Evolutionary conservation across 2,888 invertebrate species (phyloP), one percentile per base, ranked within the genome.

Genomic region (Epinotia nisella): DNA sequence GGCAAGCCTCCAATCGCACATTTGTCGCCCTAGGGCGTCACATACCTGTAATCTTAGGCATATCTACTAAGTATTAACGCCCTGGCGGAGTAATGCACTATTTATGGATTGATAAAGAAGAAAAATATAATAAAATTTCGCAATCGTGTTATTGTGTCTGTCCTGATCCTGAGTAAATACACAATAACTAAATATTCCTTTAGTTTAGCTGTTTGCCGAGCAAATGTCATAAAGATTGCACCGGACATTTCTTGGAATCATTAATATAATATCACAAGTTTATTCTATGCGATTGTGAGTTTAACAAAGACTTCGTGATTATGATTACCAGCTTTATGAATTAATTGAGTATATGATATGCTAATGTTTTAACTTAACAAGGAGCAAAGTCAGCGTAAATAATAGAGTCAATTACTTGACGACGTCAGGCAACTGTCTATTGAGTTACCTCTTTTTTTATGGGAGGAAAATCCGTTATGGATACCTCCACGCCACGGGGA

Each of bases 291-390:
- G 35, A 53, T 45, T 55, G 61, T 70, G 10, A 17, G 55, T 45
- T 41, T 35, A 69, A 60, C 69, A 69, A 61, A 55, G 60, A 51
- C 24, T 55, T 41, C 55, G 53, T 70, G 49, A 56, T 64, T 45
- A 56, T 70, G 49, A 56, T 64, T 45, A 56, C 15, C 17, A 17
- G n/a, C 49, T 49, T 49, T 7, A n/a, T 49, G n/a, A n/a, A 13
- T n/a, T n/a, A n/a, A n/a, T n/a, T n/a, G n/a, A n/a, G n/a, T n/a
- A n/a, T n/a, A n/a, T n/a, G n/a, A n/a, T n/a, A n/a, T n/a, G n/a
- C n/a, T n/a, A n/a, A n/a, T n/a, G 0, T 11, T 3, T 35, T 11
- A 3, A 39, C 13, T 69, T 19, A 53, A 49, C 21, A 9, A 53
- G 2, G n/a, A 49, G 49, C 0, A 11, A 55, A 55, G 29, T 49